Evolutionary conservation across 2,797 vertebrate species (phyloP).

Genomic region (Sylvia borin): DNA sequence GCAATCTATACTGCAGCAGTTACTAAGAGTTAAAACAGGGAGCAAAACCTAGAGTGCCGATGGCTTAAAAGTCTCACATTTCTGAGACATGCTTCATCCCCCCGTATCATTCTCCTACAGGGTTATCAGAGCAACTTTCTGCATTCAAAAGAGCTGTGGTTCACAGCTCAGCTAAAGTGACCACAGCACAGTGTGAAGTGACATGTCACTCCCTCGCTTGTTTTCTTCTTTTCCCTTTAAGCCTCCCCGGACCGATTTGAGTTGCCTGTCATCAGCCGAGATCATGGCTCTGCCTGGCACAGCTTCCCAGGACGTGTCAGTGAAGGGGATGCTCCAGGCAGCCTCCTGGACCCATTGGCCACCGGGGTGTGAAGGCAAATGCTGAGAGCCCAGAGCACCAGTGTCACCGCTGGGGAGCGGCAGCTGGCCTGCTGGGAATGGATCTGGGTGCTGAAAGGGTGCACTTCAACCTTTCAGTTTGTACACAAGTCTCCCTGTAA

Average conservation of each 20-base stretch:
- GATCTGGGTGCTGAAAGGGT: slow-evolving; percentile 82
- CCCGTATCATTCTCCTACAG: slow-evolving; percentile 70
- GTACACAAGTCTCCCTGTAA: slow-evolving; percentile 73
- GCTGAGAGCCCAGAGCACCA: slow-evolving; percentile 68
- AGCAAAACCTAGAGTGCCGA: slow-evolving; percentile 62
- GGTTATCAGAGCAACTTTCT: slow-evolving; percentile 77
- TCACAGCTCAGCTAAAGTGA: slow-evolving; percentile 77
- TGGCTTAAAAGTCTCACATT: slow-evolving; percentile 72
- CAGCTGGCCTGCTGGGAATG: slow-evolving; percentile 43
- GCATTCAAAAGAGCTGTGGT: slow-evolving; percentile 71
- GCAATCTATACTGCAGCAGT: slow-evolving; percentile 17
- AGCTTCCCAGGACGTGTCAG: slow-evolving; percentile 79
- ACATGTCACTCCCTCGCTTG: background rate
- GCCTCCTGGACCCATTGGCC: slow-evolving; percentile 75
- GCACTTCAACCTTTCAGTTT: slow-evolving; percentile 86
- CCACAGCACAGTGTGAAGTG: slow-evolving; percentile 76
- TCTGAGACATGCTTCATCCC: slow-evolving; percentile 70
- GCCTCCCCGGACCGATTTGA: slow-evolving; percentile 69
- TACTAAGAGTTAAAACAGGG: slow-evolving; percentile 66
- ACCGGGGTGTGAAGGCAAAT: slow-evolving; percentile 76
- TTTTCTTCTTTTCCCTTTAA: slow-evolving; percentile 23
- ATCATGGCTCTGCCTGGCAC: slow-evolving; percentile 45
- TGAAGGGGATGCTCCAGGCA: slow-evolving; percentile 81
- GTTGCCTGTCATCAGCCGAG: slow-evolving; percentile 77
- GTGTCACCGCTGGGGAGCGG: slow-evolving; percentile 19